A percentile compares a stretch with the other conserved stretches of the same genome.
Conservation (phyloP, 2,113 vertebrate genomes). For the Myotis davidii region DNA sequence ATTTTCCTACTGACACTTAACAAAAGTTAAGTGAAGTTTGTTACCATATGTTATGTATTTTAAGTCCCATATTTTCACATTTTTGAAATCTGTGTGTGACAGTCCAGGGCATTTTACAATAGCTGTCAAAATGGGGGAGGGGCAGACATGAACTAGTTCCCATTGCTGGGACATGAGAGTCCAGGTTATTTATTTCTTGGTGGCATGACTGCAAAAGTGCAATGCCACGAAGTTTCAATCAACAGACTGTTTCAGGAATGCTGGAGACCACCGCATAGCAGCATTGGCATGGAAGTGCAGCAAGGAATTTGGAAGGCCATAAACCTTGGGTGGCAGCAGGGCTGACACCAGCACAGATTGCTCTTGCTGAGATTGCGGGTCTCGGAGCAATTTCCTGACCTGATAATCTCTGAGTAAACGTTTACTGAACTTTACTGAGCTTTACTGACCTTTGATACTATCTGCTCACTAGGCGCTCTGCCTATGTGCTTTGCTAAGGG, state of each 20-base stretch:
- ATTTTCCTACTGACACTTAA: background rate
- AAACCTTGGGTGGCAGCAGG: no score
- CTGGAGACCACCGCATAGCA: no score
- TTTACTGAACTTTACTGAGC: no score
- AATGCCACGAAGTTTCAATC: background rate
- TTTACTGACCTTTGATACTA: no score
- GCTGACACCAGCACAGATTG: no score
- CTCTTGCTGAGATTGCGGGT: no score
- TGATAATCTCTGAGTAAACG: no score
- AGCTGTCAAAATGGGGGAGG: background rate
- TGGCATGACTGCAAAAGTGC: background rate
- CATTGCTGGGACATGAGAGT: background rate
- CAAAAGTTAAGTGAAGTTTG: background rate
- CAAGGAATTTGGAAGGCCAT: no score
- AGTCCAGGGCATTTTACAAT: background rate
- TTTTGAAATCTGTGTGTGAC: background rate
- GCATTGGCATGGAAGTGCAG: no score
- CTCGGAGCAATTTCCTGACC: no score
- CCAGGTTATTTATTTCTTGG: background rate
- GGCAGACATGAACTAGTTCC: background rate
- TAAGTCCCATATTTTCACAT: background rate
- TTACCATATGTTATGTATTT: background rate
- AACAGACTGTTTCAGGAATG: background rate
- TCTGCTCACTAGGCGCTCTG: no score
- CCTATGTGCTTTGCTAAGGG: no score